These are phyloP conservation scores for Biston stratarius DNA, from an alignment of 2,888 invertebrate species.

Conservation along the genomic window DNA sequence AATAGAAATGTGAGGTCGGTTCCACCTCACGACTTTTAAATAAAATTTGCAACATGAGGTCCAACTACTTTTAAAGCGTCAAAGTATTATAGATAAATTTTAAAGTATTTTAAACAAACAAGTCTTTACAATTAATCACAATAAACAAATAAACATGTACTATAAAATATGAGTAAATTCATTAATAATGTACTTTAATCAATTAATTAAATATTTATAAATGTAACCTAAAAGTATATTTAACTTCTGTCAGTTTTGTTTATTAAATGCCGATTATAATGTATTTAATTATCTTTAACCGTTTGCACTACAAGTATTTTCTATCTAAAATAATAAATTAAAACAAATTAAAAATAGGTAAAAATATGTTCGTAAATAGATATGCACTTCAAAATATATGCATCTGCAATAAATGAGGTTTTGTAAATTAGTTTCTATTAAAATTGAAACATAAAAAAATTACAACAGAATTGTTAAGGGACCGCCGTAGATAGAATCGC, in stretches of 20 bases:
- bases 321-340: no score
- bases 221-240: no score
- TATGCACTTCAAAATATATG: no score
- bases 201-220: no score
- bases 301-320: not conserved
- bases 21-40: slow-evolving; percentile 12
- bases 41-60: slow-evolving; percentile 5
- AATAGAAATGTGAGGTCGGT: slow-evolving; percentile 20
- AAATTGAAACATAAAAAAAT: not conserved
- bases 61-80: not conserved
- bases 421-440: not conserved
- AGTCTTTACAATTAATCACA: not conserved
- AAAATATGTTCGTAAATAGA: not conserved
- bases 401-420: not conserved
- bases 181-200: no score
- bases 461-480: slow-evolving; percentile 18
- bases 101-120: not conserved
- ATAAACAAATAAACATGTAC: not conserved
- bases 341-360: not conserved
- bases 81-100: not conserved
- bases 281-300: no score
- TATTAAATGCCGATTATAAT: no score
- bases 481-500: slow-evolving; percentile 41
- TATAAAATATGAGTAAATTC: not conserved
- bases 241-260: no score